Conservation (phyloP, 1,140 invertebrate genomes). For the Drosophila ercepeae region DNA sequence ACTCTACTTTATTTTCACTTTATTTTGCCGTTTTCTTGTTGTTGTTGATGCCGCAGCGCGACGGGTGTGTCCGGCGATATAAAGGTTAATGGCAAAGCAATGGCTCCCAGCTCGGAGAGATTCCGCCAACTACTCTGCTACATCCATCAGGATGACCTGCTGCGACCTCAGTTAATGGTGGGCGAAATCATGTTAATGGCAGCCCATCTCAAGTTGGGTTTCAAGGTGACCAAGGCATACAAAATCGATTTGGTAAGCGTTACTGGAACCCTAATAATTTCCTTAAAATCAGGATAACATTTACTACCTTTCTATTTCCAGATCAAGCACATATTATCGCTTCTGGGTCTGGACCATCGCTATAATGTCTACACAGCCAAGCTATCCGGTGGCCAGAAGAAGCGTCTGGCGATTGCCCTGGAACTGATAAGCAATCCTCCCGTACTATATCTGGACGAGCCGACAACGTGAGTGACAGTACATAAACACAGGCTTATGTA, state of each 20-base stretch:
- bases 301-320: conserved; percentile 2
- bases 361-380: conserved; percentile 88
- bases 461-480: conserved; percentile 90
- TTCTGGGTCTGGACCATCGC: conserved; percentile 88
- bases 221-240: conserved; percentile 84
- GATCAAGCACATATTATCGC: conserved; percentile 89
- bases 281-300: neutral
- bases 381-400: conserved; percentile 94
- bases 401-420: conserved; percentile 94
- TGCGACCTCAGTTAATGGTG: conserved; percentile 91
- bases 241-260: conserved; percentile 69
- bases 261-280: neutral
- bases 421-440: conserved; percentile 94
- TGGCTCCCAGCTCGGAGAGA: conserved; percentile 87
- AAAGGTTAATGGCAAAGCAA: conserved; percentile 89
- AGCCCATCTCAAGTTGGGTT: conserved; percentile 93
- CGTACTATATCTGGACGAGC: conserved; percentile 96
- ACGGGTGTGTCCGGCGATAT: conserved; percentile 88
- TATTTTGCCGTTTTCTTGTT: neutral
- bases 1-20: conserved; percentile 25
- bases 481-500: conserved; percentile 26
- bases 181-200: conserved; percentile 93
- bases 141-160: conserved; percentile 95
- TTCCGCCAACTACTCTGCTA: conserved; percentile 93
- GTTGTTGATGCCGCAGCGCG: conserved; percentile 81